Evolutionary conservation across 1,140 invertebrate genomes (phyloP).

Genomic region (Lineus longissimus): DNA sequence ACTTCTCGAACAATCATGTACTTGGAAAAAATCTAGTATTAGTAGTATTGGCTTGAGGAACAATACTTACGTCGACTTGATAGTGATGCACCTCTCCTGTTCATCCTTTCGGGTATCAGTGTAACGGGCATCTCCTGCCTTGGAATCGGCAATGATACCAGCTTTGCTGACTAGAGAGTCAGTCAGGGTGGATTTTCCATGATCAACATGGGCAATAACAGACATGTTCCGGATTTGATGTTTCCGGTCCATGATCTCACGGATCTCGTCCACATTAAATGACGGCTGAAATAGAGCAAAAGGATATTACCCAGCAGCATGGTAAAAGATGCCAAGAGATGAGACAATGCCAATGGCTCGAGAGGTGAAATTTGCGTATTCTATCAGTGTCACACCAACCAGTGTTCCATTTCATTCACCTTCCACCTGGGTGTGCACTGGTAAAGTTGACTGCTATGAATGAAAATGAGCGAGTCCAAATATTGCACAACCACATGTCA

Average conservation of each 20-base stretch:
- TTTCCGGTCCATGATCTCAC: constrained; percentile 99
- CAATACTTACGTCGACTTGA: constrained; percentile 94
- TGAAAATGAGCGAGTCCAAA: too few relatives aligned
- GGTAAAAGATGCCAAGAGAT: neutral
- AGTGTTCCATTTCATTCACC: too few relatives aligned
- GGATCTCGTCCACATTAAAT: constrained; percentile 99
- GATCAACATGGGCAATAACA: constrained; percentile 99
- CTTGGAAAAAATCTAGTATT: too few relatives aligned
- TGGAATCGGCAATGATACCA: constrained; percentile 97
- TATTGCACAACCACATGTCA: too few relatives aligned
- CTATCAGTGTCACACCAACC: neutral
- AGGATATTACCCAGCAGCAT: constrained; percentile 4
- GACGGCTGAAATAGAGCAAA: constrained; percentile 77
- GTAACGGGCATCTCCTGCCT: constrained; percentile 97
- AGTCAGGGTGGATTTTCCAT: constrained; percentile 98
- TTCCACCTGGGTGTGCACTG: too few relatives aligned
- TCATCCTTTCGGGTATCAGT: constrained; percentile 99
- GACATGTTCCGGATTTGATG: constrained; percentile 99
- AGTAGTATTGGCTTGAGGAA: neutral
- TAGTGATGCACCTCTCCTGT: constrained; percentile 99
- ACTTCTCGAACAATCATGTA: too few relatives aligned
- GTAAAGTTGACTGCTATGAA: too few relatives aligned
- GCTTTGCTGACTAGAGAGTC: constrained; percentile 99
- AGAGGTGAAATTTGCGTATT: too few relatives aligned
- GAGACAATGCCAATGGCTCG: neutral